Evolutionary conservation across 2,797 vertebrate genomes (phyloP).

Genomic region (Eptatretus atami): DNA sequence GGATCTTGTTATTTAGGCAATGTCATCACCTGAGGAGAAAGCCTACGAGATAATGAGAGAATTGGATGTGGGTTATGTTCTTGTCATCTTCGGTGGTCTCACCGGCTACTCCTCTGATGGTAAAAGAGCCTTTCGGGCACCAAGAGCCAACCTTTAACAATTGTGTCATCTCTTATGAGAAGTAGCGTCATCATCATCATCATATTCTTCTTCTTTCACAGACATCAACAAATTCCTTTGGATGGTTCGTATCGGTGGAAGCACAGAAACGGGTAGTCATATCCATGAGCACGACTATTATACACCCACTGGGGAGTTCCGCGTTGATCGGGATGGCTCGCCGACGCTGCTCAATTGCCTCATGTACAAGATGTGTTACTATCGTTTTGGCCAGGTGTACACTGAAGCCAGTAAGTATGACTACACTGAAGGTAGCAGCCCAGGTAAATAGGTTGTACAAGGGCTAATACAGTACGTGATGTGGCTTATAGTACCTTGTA

Average conservation of each 20-base stretch:
- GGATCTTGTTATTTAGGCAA: constrained; percentile 25
- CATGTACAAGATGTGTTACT: constrained; percentile 99
- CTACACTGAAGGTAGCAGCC: background rate
- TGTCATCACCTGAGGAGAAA: constrained; percentile 83
- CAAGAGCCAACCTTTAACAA: background rate
- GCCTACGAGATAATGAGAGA: constrained; percentile 97
- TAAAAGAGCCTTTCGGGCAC: constrained; percentile 11
- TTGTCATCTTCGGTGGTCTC: constrained; percentile 90
- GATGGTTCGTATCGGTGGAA: constrained; percentile 96
- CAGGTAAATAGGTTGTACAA: too few species aligned
- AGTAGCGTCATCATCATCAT: too few species aligned
- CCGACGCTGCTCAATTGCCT: constrained; percentile 90
- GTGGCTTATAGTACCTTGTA: too few species aligned
- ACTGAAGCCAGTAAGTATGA: constrained; percentile 75
- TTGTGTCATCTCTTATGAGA: too few species aligned
- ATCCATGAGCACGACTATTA: constrained; percentile 98
- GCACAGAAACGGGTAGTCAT: constrained; percentile 76
- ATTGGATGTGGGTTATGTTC: constrained; percentile 78
- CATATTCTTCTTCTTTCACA: constrained; percentile 11
- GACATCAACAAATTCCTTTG: constrained; percentile 98
- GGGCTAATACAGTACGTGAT: too few species aligned
- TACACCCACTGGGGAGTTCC: constrained; percentile 75
- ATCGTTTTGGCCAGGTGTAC: constrained; percentile 95
- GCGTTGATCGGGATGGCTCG: constrained; percentile 76
- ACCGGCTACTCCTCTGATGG: constrained; percentile 82